A percentile compares a stretch with the other conserved stretches of the same genome.
Conservation (phyloP, 2,113 vertebrate species). For the Tetrao urogallus region DNA sequence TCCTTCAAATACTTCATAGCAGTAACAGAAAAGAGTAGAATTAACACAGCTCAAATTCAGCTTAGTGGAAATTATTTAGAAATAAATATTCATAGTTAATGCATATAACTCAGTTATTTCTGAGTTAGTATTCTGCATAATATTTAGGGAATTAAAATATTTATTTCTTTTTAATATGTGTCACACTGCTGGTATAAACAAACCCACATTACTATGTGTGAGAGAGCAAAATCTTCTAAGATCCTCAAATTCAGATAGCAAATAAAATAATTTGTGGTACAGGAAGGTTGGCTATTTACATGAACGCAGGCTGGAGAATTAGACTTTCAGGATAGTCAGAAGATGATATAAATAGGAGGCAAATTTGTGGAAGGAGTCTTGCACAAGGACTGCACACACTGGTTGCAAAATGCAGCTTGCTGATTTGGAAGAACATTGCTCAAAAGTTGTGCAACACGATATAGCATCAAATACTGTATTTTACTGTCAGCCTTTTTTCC, state of each 20-base stretch:
- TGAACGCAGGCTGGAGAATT: background rate
- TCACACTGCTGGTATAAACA: background rate
- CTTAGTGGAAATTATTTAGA: background rate
- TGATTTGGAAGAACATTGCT: background rate
- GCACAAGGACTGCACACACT: background rate
- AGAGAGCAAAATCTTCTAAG: background rate
- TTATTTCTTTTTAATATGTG: background rate
- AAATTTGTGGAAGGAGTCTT: background rate
- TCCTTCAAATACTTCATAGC: background rate
- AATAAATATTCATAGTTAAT: background rate
- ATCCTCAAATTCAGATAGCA: background rate
- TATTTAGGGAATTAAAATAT: background rate
- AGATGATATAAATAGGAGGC: background rate
- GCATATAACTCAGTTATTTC: background rate
- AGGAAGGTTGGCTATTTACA: background rate
- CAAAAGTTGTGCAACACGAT: background rate
- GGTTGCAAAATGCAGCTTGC: background rate
- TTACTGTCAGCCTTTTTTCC: background rate
- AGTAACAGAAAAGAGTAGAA: background rate
- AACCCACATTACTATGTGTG: accelerated
- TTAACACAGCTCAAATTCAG: background rate
- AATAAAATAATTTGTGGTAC: background rate
- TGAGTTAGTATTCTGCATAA: background rate
- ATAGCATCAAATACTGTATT: background rate
- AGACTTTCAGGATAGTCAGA: background rate